Evolutionary conservation across 2,113 vertebrate genomes (phyloP).

Genomic region (Chaetodon trifascialis): DNA sequence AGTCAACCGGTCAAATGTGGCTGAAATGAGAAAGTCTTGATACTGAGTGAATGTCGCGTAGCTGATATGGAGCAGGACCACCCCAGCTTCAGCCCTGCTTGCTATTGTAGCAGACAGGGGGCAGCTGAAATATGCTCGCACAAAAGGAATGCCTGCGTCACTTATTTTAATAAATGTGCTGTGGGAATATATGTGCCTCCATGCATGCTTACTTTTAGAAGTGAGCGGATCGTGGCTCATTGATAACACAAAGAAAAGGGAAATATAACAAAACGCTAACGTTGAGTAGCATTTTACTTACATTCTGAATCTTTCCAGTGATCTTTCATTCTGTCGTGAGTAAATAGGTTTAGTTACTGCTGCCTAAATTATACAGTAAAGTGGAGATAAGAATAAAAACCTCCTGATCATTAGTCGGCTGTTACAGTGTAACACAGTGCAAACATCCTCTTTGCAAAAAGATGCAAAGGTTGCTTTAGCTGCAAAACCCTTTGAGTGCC

Average conservation of each 20-base stretch:
- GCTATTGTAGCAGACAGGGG: slow-evolving; percentile 1
- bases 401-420: neutral
- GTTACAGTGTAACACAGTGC: neutral
- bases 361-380: neutral
- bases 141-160: slow-evolving; percentile 11
- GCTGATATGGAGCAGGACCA: neutral
- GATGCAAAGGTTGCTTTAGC: neutral
- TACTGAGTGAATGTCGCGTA: neutral
- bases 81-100: neutral
- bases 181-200: slow-evolving; percentile 21
- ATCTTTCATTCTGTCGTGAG: neutral
- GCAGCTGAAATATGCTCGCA: slow-evolving; percentile 20
- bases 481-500: neutral
- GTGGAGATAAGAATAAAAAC: neutral
- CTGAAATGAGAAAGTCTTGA: slow-evolving; percentile 28
- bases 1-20: slow-evolving; percentile 9
- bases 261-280: neutral
- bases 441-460: neutral
- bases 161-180: slow-evolving; percentile 13
- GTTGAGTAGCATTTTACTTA: neutral
- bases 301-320: neutral
- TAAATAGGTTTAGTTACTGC: neutral
- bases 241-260: slow-evolving; percentile 5
- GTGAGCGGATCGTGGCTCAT: neutral
- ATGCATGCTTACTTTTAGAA: neutral